These are phyloP conservation scores for Pipistrellus kuhlii DNA, from an alignment of 2,797 vertebrate species.

Conservation along the genomic window DNA sequence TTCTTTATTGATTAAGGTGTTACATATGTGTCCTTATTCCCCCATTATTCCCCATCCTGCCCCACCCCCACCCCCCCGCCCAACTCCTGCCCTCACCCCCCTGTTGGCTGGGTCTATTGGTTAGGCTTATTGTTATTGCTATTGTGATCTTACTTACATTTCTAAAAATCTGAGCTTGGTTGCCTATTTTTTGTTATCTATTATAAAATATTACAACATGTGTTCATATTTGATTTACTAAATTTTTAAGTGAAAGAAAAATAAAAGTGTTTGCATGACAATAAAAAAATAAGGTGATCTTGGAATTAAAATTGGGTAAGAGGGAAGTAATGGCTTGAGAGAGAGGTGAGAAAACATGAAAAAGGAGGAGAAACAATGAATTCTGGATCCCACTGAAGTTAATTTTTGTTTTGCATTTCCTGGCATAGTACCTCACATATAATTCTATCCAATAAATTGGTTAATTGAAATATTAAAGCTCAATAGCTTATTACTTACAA, in stretches of 20 bases:
- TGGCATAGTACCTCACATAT: background rate
- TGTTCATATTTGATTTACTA: background rate
- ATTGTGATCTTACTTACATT: background rate
- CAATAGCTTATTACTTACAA: background rate
- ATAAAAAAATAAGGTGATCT: background rate
- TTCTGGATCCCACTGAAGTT: no score
- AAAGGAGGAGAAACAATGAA: no score
- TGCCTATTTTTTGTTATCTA: background rate
- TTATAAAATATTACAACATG: background rate
- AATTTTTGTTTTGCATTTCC: background rate
- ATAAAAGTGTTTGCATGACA: background rate
- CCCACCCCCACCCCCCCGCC: no score
- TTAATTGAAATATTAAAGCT: background rate
- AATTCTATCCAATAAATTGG: background rate
- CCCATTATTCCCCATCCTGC: no score
- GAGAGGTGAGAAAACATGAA: background rate
- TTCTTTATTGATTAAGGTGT: no score
- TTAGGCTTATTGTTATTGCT: background rate
- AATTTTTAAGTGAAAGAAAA: conserved; percentile 35
- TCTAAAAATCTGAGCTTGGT: background rate
- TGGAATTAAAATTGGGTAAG: background rate
- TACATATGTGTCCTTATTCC: no score
- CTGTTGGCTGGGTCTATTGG: no score
- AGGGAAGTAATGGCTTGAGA: background rate
- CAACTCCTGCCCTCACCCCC: no score